Percentiles rank a stretch among this genome's conserved stretches.
phyloP scores from a whole-genome alignment of 2,113 vertebrate genomes.

The Lepus europaeus region DNA sequence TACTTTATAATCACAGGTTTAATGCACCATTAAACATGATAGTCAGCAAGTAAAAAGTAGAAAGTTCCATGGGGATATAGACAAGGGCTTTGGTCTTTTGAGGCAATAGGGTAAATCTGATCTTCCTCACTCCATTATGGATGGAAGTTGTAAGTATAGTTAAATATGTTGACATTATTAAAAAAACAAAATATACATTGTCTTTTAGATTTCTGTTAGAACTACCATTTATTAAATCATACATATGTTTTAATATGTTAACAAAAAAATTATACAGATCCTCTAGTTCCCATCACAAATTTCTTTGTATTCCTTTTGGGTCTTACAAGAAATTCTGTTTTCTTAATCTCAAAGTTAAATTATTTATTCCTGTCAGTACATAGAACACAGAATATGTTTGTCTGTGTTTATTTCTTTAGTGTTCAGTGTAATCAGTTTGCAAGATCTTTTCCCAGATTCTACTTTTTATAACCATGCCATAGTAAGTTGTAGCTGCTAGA shows the following conservation, averaged over 20 bases:
- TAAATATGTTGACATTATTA: conserved; percentile 20
- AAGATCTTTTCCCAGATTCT: not conserved
- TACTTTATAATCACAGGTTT: too few species aligned
- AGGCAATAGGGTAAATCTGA: not conserved
- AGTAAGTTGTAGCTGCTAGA: not conserved
- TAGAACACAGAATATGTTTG: not conserved
- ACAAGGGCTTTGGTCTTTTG: not conserved
- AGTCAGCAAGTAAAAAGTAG: too few species aligned
- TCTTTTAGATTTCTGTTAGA: conserved; percentile 15
- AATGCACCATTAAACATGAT: too few species aligned
- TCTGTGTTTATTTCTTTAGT: conserved; percentile 1
- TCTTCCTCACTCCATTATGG: not conserved
- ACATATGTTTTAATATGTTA: not conserved
- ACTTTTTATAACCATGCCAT: not conserved
- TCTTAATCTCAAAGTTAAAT: conserved; percentile 23
- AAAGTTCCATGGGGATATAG: too few species aligned
- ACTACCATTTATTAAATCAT: not conserved
- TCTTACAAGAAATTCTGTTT: conserved; percentile 17
- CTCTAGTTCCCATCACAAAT: not conserved
- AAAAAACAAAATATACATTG: conserved; percentile 3
- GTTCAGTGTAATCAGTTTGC: conserved; percentile 25
- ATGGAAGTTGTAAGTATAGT: not conserved
- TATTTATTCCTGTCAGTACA: not conserved
- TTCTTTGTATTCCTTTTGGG: not conserved
- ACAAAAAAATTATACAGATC: conserved; percentile 25